Base-by-base conservation (phyloP, 1,140 invertebrate genomes). In the Hydropsyche tenuis region DNA sequence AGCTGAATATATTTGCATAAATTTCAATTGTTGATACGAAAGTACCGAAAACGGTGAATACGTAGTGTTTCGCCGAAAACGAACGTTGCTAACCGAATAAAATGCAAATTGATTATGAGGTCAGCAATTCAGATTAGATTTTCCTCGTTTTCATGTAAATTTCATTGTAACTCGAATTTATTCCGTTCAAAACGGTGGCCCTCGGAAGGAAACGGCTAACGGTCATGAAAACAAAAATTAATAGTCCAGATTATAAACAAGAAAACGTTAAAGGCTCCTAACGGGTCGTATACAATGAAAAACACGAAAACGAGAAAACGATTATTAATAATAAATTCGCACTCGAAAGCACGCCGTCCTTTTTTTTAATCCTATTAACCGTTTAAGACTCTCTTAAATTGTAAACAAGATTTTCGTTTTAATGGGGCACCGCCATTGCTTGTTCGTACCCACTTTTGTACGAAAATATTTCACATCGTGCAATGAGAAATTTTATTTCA, bases 71-170 rank as follows among this genome's bases (percentile, higher is more conserved):
- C 16, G 4, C 2, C 45, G 45, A 25, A 23, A 60, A 22, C 56
- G 56, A 20, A 46, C 23, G 65, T 68, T 12, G 45, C 45, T 48
- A 60, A 37, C 3, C 30, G 30, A 37, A 37, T 37, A 37, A 66
- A 68, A 68, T 68, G 65, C 23, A 68, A 68, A 68, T 68, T 68
- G 65, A 68, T 68, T 68, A 48, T 48, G 42, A 48, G 65, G 65
- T 68, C 65, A 68, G 42, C 65, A n/a, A 46, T 68, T 68, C 65
- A 25, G 23, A 46, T 68, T 68, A 18, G 65, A 23, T 68, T 68
- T 68, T 68, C 65, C 65, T 68, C 65, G 65, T 68, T 68, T 68
- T 43, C 45, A 68, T 68, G 65, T 68, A 68, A 68, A 68, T 68
- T 68, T 68, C 37, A 48, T 68, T 48, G 37, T 68, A 68, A 68